Evolutionary conservation across 1,140 invertebrate genomes (phyloP).

Genomic region (Papilio helenus): DNA sequence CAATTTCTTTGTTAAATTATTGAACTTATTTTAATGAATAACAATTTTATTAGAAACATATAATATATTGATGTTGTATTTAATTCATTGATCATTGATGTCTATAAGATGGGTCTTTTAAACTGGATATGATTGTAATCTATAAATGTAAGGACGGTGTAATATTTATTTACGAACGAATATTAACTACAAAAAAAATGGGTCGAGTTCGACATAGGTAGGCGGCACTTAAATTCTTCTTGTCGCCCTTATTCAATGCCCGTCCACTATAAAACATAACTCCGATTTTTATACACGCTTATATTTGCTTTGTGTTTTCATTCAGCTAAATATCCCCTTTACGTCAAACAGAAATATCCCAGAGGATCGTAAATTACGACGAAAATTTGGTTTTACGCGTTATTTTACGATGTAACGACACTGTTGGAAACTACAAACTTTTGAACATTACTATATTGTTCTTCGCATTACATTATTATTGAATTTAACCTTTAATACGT

Average conservation of each 20-base stretch:
- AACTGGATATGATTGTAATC: too few relatives aligned
- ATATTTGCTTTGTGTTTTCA: constrained; percentile 56
- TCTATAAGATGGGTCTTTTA: too few relatives aligned
- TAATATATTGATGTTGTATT: too few relatives aligned
- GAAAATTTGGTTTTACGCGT: constrained; percentile 18
- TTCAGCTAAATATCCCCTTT: constrained; percentile 59
- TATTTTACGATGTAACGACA: constrained; percentile 10
- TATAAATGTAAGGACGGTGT: too few relatives aligned
- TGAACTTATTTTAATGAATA: neutral
- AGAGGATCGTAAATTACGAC: constrained; percentile 55
- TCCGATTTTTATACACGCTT: constrained; percentile 72
- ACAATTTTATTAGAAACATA: neutral
- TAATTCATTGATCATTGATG: too few relatives aligned
- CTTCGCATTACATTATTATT: neutral
- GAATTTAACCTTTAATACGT: neutral
- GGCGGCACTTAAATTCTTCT: constrained; percentile 46
- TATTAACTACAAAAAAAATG: neutral
- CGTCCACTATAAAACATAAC: constrained; percentile 77
- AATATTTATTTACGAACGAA: too few relatives aligned
- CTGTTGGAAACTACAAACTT: constrained; percentile 17
- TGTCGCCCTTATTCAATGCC: constrained; percentile 62
- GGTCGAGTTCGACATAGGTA: constrained; percentile 42
- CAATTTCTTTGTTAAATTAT: neutral
- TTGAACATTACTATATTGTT: neutral
- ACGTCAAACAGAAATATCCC: constrained; percentile 59